Evolutionary conservation across 2,888 invertebrate species (phyloP).

Genomic region (Spilosoma lubricipeda): DNA sequence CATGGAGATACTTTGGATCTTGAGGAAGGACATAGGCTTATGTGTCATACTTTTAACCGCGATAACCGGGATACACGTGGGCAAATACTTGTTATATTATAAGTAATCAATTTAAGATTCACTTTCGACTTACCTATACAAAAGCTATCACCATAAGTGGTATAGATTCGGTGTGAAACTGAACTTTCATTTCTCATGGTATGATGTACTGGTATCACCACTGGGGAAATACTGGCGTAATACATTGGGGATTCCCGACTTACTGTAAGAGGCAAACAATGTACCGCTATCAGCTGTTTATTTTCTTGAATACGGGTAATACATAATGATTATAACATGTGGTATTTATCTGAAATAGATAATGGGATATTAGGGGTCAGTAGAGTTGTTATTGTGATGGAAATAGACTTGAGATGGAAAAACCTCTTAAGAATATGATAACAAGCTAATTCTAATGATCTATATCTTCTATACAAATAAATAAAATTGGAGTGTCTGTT

Average conservation of each 20-base stretch:
- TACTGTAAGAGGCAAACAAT: neutral
- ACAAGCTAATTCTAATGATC: neutral
- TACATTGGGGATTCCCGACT: neutral
- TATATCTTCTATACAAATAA: no score
- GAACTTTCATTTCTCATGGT: neutral
- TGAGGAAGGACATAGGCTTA: no score
- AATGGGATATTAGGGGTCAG: neutral
- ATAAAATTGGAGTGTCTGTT: no score
- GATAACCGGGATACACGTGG: no score
- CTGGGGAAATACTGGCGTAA: constrained; percentile 1
- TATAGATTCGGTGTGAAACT: neutral
- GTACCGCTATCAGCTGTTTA: neutral
- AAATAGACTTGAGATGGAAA: neutral
- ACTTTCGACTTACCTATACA: no score
- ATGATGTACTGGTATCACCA: constrained; percentile 1
- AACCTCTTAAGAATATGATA: neutral
- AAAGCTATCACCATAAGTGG: no score
- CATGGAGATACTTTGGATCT: no score
- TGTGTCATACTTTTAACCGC: no score
- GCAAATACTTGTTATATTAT: no score
- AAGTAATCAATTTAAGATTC: no score
- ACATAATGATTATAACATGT: neutral
- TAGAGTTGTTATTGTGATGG: neutral
- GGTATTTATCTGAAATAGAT: neutral
- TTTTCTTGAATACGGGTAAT: constrained; percentile 1